Evolutionary conservation across 2,797 vertebrate genomes (phyloP).

Genomic region (Rhynchonycteris naso): DNA sequence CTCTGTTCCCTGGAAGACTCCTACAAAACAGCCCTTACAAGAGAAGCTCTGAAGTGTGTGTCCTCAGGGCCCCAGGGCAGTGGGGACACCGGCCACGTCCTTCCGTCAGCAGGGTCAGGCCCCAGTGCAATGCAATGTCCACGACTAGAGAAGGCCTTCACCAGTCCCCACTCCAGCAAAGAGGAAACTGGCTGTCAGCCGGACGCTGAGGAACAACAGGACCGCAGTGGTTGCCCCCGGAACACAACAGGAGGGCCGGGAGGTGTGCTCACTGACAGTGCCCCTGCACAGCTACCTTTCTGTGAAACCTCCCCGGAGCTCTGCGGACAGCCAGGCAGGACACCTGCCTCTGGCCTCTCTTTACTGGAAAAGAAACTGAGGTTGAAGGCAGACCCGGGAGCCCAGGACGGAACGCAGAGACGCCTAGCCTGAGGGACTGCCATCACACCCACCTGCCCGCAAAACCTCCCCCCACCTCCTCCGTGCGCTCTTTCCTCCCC

Average conservation of each 20-base stretch:
- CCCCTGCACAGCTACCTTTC: background rate
- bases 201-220: background rate
- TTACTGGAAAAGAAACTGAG: background rate
- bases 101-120: background rate
- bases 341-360: background rate
- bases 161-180: background rate
- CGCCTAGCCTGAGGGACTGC: background rate
- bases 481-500: background rate
- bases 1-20: background rate
- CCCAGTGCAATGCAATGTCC: background rate
- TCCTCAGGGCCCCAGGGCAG: background rate
- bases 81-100: background rate
- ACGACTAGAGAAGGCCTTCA: background rate
- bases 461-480: background rate
- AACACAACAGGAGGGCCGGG: background rate
- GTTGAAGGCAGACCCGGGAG: background rate
- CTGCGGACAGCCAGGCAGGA: background rate
- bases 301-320: background rate
- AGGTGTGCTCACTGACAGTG: background rate
- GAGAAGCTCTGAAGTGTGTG: background rate
- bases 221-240: background rate
- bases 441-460: background rate
- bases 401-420: background rate
- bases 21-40: background rate
- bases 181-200: background rate